These are phyloP conservation scores for Semaprochilodus insignis DNA, from an alignment of 2,797 vertebrate genomes.

Conservation along the genomic window DNA sequence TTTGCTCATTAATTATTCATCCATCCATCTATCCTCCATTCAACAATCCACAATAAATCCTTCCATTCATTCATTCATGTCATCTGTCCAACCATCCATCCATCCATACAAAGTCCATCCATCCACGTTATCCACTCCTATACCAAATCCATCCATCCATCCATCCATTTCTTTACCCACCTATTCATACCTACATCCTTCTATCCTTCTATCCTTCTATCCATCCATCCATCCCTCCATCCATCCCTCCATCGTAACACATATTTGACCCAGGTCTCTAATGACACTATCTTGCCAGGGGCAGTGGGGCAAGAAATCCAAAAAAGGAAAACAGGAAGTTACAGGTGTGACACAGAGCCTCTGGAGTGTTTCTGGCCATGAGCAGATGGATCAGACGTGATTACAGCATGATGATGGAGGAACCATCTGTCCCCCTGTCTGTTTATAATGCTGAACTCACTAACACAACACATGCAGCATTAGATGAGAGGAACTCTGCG, in stretches of 20 bases:
- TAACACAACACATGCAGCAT: conserved; percentile 44
- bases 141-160: no score
- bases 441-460: conserved; percentile 54
- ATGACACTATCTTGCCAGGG: conserved; percentile 1
- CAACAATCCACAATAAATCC: no score
- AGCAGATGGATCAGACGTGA: conserved; percentile 63
- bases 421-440: conserved; percentile 64
- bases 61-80: background rate
- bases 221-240: conserved; percentile 13
- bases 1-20: no score
- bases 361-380: conserved; percentile 53
- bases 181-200: background rate
- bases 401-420: conserved; percentile 57
- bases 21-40: no score
- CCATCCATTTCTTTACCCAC: background rate
- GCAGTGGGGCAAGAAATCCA: conserved; percentile 42
- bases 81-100: background rate
- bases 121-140: no score
- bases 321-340: conserved; percentile 54
- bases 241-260: conserved; percentile 9
- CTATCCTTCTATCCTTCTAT: background rate
- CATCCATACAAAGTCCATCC: background rate
- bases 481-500: conserved; percentile 21
- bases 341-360: conserved; percentile 56
- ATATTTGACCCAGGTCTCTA: conserved; percentile 19